Evolutionary conservation across 1,140 invertebrate species (phyloP), one percentile per base, ranked within the genome.

Genomic region (Cyrtorhinus lividipennis): DNA sequence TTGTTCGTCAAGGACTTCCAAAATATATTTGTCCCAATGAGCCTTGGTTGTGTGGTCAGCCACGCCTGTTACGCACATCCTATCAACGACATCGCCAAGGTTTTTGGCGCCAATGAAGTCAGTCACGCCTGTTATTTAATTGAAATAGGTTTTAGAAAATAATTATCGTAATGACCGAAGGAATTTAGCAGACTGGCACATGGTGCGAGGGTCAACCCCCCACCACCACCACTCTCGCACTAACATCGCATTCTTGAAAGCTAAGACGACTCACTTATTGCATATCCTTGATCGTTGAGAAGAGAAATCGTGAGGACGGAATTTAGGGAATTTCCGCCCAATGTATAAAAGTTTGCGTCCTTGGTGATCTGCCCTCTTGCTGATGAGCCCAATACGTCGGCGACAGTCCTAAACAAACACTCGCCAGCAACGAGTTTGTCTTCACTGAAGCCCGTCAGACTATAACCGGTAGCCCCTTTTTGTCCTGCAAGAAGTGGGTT

Each of bases 241-340:
- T n/a, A n/a, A n/a, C n/a, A n/a, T n/a, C n/a, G n/a, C n/a, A n/a
- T n/a, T n/a, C n/a, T n/a, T n/a, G n/a, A n/a, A n/a, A n/a, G n/a
- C n/a, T n/a, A n/a, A n/a, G n/a, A n/a, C 22, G 24, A 74, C 74
- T 76, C 72, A 83, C 84, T 80, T 64, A 92, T 87, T 64, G 80
- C 76, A 70, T 84, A 90, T 64, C 87, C 87, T 69, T 83, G 81
- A 58, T 90, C 85, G n/a, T 80, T 76, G 38, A 92, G 72, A 68
- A 81, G 79, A 0, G 86, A 86, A 2, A 92, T 85, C 0, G 87
- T 89, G 62, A 81, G 85, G 38, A 92, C 83, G 0, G 88, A 90
- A 71, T 92, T 92, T 1, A 93, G 75, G 0, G 89, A 92, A 70
- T 92, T 90, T 20, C 90, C 89, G 13, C 90, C 90, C 25, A 91